Base-by-base conservation (phyloP, 2,113 vertebrate species). In the Poeciliopsis retropinna region DNA sequence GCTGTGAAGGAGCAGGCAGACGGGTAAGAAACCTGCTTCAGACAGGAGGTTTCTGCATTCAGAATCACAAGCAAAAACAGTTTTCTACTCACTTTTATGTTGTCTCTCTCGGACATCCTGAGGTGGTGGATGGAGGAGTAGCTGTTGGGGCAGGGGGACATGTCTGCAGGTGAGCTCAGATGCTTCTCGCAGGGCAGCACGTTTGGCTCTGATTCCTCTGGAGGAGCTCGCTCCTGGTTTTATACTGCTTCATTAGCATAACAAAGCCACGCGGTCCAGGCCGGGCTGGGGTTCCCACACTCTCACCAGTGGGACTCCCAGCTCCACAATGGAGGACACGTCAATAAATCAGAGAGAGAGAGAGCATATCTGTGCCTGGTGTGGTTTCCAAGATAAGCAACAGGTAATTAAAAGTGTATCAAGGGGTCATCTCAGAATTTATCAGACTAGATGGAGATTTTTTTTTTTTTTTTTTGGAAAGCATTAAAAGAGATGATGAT, bases 241-340 rank as follows among this genome's bases (percentile, higher is more conserved):
- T 94, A 95, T 95, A 95, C 79, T 12, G 13, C 3, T 3, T 7
- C 41, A 95, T 95, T 95, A 93, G 82, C 94, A 95, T 95, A 87
- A 95, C 92, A 95, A 95, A 95, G 92, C 87, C 94, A 91, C 93
- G 92, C 93, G 92, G 87, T 90, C 88, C 76, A 89, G 89, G 89
- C 88, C 82, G 85, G 76, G 91, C 90, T 92, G 83, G 91, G 93
- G 93, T 95, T 95, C 94, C 94, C 94, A 95, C 94, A 95, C 92
- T 94, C 91, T 63, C 85, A 91, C 89, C 92, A 85, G 87, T 92
- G 91, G 92, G 91, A 87, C 84, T 91, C 87, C 85, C 90, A 83
- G 72, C 66, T 66, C 88, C 92, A 95, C 93, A 94, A 95, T 93
- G 79, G 85, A 39, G 77, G 88, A 86, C 87, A 87, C 75, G 89